A percentile compares a stretch with the other conserved stretches of the same genome.
These are phyloP conservation scores for Picathartes gymnocephalus DNA, from an alignment of 2,113 vertebrate genomes.

Conservation along the genomic window DNA sequence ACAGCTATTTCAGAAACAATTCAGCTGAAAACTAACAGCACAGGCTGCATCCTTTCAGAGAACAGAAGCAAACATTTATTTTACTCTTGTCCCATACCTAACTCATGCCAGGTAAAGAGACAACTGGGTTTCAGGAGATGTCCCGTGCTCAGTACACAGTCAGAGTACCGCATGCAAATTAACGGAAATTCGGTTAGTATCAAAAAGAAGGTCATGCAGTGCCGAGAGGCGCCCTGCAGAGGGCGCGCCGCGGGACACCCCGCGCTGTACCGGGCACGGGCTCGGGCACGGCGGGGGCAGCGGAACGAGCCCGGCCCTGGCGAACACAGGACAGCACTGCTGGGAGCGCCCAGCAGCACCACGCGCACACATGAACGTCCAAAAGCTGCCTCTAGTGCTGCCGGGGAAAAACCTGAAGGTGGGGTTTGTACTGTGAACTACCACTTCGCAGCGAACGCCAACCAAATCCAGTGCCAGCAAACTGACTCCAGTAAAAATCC, in stretches of 20 bases:
- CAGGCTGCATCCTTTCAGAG: neutral
- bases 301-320: neutral
- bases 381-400: accelerated
- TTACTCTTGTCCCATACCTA: neutral
- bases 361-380: neutral
- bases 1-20: neutral
- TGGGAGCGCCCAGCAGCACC: neutral
- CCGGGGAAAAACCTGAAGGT: neutral
- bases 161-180: accelerated
- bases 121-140: neutral
- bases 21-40: neutral
- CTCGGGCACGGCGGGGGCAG: neutral
- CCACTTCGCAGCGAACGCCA: neutral
- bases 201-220: accelerated
- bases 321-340: neutral
- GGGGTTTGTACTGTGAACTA: accelerated
- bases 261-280: accelerated
- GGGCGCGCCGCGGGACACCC: neutral
- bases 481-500: neutral
- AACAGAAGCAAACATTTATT: neutral
- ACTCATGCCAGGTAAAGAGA: neutral
- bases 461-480: neutral
- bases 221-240: neutral
- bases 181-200: accelerated
- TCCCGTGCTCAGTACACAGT: neutral